Evolutionary conservation across 2,797 vertebrate species (phyloP), one percentile per base, ranked within the genome.

Genomic region (Dicrostonyx torquatus): DNA sequence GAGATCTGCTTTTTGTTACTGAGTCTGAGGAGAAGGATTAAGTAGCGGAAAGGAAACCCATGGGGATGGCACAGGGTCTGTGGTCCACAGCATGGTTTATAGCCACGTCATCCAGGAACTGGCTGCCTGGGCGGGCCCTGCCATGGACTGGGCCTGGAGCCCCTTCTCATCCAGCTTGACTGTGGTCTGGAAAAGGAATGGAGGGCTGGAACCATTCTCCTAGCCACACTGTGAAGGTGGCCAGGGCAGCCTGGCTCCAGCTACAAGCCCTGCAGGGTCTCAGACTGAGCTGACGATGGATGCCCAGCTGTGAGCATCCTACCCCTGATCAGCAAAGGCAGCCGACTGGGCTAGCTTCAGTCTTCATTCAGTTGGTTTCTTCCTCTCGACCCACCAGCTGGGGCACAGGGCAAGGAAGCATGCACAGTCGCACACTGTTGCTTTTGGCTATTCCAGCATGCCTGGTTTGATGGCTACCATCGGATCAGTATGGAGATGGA

Each of bases 1-100:
- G 66, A 79, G 92, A 88, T 96, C 95, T 97, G 64, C 96, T 98
- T 98, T 94, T 48, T 95, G 87, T 94, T 97, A 98, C 76, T 0
- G 60, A 78, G 97, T 82, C 85, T 14, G 8, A 94, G 53, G 77
- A 96, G 80, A 95, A 94, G 90, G 97, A 93, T 96, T 96, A 97
- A 90, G 82, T 87, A 84, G 82, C 22, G 78, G 97, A 96, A 97
- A 97, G 95, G 73, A 97, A 97, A 86, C 45, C 83, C 96, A 6
- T 43, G 91, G 93, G 82, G 96, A 68, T 95, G 95, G 91, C 94
- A 90, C 72, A 24, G 96, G 85, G 91, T 87, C 95, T 96, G 96
- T 93, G 96, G 95, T 93, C 96, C 94, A 31, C 4, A 4, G 77
- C 80, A 53, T 95, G 91, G 96, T 95, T 97, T 95, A 97, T 88